Base-by-base conservation (phyloP, 2,113 vertebrate genomes). In the Panthera uncia region DNA sequence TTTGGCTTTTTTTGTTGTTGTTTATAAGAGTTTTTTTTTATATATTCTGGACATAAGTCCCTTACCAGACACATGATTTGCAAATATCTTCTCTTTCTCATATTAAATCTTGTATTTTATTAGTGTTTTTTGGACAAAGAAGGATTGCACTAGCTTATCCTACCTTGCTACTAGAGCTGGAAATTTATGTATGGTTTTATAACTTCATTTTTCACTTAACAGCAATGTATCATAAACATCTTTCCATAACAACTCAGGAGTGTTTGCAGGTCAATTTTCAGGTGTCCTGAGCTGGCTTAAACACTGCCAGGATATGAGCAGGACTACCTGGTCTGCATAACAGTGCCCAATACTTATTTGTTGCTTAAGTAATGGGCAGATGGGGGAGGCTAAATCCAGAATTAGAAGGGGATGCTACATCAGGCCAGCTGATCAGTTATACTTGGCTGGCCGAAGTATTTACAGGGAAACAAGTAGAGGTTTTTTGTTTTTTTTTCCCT, bases 21-120 rank as follows among this genome's bases (percentile, higher is more conserved):
- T 11, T 33, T 76, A 2, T 50, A 85, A 76, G 21, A 38, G 18
- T 61, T 80, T 61, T 80, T 80, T 25, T 48, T 88, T 38, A 71
- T 73, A 31, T 78, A 21, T 71, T 89, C 68, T 93, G 65, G 38
- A 87, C 21, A 85, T 9, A 63, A 89, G 23, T 69, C 45, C 29
- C 18, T 91, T 89, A 38, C 23, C 23, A 38, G 57, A 85, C 78
- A 55, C 4, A 63, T 41, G 25, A 41, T 36, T 63, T 65, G n/a
- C 29, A 97, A 85, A 68, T 81, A 29, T 79, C 87, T 95, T 36
- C 74, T 48, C 68, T 66, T 96, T 66, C 9, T 80, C 45, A 55
- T 31, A 38, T 36, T 66, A 93, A 86, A 68, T 18, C 19, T 57
- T 88, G 25, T 25, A 69, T 80, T 87, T 87, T 48, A 68, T 79